Evolutionary conservation across 2,888 invertebrate genomes (phyloP), one percentile per base, ranked within the genome.

Genomic region (Euzophera pinguis): DNA sequence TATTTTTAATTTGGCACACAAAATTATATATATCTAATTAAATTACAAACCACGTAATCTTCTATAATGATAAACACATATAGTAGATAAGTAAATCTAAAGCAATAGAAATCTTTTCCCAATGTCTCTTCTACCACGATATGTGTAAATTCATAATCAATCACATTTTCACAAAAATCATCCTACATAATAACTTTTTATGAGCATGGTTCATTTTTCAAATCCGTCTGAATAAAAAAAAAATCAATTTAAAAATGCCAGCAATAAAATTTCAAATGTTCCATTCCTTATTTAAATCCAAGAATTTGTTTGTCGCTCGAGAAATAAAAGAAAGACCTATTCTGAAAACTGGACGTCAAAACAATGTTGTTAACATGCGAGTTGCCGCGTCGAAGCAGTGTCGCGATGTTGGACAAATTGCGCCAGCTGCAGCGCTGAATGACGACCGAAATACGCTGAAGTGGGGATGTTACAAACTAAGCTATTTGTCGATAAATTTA

Each of bases 301-400:
- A 34, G 45, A 45, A 45, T 45, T 45, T 45, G 45, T 45, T 45
- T 45, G 32, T 16, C 29, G 13, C 34, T 45, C 14, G 16, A n/a
- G 29, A 13, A 50, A 39, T 29, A 29, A 50, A 50, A 39, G n/a
- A 50, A 16, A 39, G 69, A 58, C 64, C 67, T 73, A 70, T 80
- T 81, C 75, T 60, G 73, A 71, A 81, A 81, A 81, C 81, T 80
- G 77, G 53, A 79, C 71, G 86, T 88, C 88, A 90, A 82, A 90
- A 88, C 87, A 87, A 75, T 73, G 84, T 83, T 87, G 89, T 89
- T 86, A 88, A 88, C 87, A 86, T 73, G 68, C 55, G 67, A 66
- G 59, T 61, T 61, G 67, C 69, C 69, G 68, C 68, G 67, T 63
- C 65, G 60, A 65, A 65, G 73, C 75, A 59, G 68, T 71, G 75